These are phyloP conservation scores for Proteles cristata DNA, from an alignment of 2,113 vertebrate genomes.

Conservation along the genomic window DNA sequence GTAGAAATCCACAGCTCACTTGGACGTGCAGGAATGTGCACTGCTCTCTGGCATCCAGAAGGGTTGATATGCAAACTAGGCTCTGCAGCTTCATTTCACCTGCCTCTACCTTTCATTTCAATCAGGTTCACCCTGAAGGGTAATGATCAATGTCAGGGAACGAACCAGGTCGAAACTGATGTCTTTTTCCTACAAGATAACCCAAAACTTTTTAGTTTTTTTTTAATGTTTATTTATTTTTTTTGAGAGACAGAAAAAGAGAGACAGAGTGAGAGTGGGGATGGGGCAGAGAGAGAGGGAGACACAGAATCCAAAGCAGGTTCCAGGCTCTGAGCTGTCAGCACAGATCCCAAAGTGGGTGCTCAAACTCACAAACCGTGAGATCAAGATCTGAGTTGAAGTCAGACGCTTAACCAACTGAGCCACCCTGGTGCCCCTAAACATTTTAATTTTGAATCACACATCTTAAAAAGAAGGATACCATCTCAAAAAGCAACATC, in stretches of 20 bases:
- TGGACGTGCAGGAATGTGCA: fast-evolving
- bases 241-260: no score
- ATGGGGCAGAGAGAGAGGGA: no score
- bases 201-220: not conserved
- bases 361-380: no score
- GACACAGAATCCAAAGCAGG: no score
- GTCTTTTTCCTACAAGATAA: not conserved
- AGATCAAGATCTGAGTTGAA: no score
- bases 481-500: not conserved
- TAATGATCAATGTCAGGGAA: fast-evolving
- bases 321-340: no score
- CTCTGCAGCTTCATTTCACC: fast-evolving
- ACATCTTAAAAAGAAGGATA: not conserved
- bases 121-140: not conserved
- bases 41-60: fast-evolving
- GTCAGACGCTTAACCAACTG: no score
- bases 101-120: not conserved
- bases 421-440: no score
- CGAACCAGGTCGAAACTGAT: not conserved
- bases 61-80: fast-evolving
- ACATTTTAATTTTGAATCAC: not conserved
- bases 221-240: no score
- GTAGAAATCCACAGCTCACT: not conserved
- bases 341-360: no score
- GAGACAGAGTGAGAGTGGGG: no score